Evolutionary conservation across 1,140 invertebrate genomes (phyloP), one percentile per base, ranked within the genome.

Genomic region (Drosophila kanapiae): DNA sequence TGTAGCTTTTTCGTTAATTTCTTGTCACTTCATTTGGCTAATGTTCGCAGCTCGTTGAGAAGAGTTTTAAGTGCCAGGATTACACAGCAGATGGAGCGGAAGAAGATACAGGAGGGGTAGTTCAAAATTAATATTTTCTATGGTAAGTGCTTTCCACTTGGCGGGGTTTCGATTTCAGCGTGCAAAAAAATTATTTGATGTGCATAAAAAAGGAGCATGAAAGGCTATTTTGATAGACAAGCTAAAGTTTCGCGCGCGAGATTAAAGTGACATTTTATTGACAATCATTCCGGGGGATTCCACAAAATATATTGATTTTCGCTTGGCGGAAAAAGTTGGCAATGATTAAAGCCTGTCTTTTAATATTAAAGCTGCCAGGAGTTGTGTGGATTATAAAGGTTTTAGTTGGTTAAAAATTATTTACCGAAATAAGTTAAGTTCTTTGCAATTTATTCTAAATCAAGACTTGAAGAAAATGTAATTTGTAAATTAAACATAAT

Each of bases 21-120:
- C 70, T 79, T 82, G 58, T 82, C 78, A 85, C 75, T 84, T 85
- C 81, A 84, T 85, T 84, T 62, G 69, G 58, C 83, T 80, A 77
- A 87, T 71, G 77, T 72, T 59, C 43, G 33, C 67, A 59, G 45
- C 69, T 51, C 70, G 67, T 43, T n/a, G 54, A 23, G 53, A 72
- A 51, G 69, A 72, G 45, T 72, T 72, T 74, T 74, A 74, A 74
- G 70, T 74, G 42, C 70, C 70, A 72, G 70, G 70, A 76, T 76
- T 76, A 77, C 54, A 58, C 62, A 75, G 54, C 72, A 67, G 72
- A 76, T 77, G 72, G 61, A 76, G 72, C 74, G 72, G 47, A 76
- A 65, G 65, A 31, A 27, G 65, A 38, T n/a, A n/a, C 29, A 4
- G 37, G 18, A 29, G 18, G 18, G 14, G 4, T 6, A 7, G 67